These are phyloP conservation scores for Bactericera cockerelli DNA, from an alignment of 1,140 invertebrate species.

Conservation along the genomic window DNA sequence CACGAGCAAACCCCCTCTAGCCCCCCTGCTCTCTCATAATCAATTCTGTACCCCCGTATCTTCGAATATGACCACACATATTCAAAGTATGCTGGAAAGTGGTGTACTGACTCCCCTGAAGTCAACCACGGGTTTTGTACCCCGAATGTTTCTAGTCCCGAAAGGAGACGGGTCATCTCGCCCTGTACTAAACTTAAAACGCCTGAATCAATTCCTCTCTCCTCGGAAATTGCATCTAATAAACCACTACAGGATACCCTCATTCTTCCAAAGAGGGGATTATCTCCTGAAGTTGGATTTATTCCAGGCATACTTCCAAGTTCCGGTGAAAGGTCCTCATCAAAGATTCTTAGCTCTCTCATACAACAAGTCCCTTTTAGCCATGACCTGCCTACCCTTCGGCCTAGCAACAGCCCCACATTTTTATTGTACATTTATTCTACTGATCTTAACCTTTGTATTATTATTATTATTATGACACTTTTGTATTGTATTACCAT, in stretches of 20 bases:
- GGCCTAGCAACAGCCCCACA: conserved; percentile 26
- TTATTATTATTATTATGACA: too few relatives aligned
- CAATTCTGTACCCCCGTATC: too few relatives aligned
- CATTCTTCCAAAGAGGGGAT: conserved; percentile 19
- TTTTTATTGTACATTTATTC: conserved; percentile 24
- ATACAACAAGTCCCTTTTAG: conserved; percentile 20
- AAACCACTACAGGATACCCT: conserved; percentile 15
- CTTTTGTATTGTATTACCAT: too few relatives aligned
- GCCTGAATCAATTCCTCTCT: conserved; percentile 22
- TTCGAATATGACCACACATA: too few relatives aligned
- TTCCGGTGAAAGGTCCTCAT: too few relatives aligned
- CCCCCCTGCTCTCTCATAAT: too few relatives aligned
- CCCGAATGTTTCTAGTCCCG: too few relatives aligned
- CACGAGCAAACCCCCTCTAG: too few relatives aligned
- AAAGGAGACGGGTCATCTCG: background rate
- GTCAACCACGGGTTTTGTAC: too few relatives aligned
- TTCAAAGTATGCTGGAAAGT: too few relatives aligned
- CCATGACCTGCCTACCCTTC: conserved; percentile 23
- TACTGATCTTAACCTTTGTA: conserved; percentile 25
- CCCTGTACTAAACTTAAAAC: conserved; percentile 8
- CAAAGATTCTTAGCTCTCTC: conserved; percentile 18
- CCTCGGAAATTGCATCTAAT: conserved; percentile 20
- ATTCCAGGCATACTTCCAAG: conserved; percentile 24
- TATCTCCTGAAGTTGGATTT: conserved; percentile 26
- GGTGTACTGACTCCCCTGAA: conserved; percentile 16